Base-by-base conservation (phyloP, 2,113 vertebrate species). In the Crotalus horridus region DNA sequence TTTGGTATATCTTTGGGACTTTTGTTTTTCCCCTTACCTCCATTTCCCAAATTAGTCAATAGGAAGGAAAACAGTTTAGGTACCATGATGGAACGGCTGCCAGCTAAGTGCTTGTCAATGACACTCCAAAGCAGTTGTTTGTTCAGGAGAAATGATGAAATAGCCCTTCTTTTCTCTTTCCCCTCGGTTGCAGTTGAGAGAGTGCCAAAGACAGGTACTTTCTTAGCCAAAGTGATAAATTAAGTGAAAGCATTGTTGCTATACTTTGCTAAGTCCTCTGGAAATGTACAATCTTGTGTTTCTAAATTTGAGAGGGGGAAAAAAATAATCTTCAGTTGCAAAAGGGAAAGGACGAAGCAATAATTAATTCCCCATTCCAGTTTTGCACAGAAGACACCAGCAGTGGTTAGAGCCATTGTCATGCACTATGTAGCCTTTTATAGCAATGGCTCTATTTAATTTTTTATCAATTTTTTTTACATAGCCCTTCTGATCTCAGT, bases 191-290 rank as follows among this genome's bases (percentile, higher is more conserved):
- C 74, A 81, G 74, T 81, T 43, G 74, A 81, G 74, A 81, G 74
- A 39, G 33, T 43, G 33, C 74, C 33, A 81, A 81, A 43, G 74
- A 81, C 33, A 81, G 33, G 13, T 81, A 81, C 33, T 81, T 81
- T 81, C n/a, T 81, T 81, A 81, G 74, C 74, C 9, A 17, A 81
- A 81, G 74, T 81, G 74, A 81, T 81, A 81, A 39, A 55, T 93
- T 94, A 59, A 48, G 87, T 89, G 89, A 90, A 93, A 94, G 48
- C 92, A 85, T 46, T 33, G 33, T 58, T 95, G 85, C 12, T 93
- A 64, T 53, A 93, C 93, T 90, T 93, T 81, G 61, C 0, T 87
- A 33, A 95, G 87, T 74, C n/a, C 58, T 87, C 29, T 90, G 94
- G 43, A 58, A 4, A 0, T 58, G 74, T 95, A 88, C 94, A 95